These are phyloP conservation scores for Chloroceryle aenea DNA, from an alignment of 2,113 vertebrate genomes.

Conservation along the genomic window DNA sequence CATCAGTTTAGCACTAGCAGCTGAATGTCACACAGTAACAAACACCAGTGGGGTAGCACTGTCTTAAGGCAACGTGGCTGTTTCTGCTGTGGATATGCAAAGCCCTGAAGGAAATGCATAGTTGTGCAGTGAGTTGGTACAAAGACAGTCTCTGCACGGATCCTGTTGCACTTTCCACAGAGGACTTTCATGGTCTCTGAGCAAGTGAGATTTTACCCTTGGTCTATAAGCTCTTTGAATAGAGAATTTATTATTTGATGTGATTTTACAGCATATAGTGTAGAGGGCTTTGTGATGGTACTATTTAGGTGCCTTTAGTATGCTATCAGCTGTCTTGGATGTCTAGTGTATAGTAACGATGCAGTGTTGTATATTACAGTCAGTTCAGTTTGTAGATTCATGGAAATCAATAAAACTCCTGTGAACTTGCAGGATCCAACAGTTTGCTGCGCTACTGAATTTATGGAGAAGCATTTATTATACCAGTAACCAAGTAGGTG, in stretches of 20 bases:
- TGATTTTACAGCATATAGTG: neutral
- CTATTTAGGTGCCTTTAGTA: neutral
- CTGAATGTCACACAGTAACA: neutral
- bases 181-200: neutral
- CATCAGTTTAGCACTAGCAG: neutral
- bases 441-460: neutral
- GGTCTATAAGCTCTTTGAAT: neutral
- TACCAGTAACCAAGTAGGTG: neutral
- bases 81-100: neutral
- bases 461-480: neutral
- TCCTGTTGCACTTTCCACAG: neutral
- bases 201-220: neutral
- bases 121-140: neutral
- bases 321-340: neutral
- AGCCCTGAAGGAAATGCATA: neutral
- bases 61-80: neutral
- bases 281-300: neutral
- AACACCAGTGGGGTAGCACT: neutral
- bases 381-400: neutral
- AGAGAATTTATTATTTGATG: neutral
- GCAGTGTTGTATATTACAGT: fast-evolving
- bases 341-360: no score
- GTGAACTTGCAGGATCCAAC: neutral
- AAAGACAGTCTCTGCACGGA: neutral
- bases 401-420: neutral